Evolutionary conservation across 2,113 vertebrate species (phyloP).

Genomic region (Egretta garzetta): DNA sequence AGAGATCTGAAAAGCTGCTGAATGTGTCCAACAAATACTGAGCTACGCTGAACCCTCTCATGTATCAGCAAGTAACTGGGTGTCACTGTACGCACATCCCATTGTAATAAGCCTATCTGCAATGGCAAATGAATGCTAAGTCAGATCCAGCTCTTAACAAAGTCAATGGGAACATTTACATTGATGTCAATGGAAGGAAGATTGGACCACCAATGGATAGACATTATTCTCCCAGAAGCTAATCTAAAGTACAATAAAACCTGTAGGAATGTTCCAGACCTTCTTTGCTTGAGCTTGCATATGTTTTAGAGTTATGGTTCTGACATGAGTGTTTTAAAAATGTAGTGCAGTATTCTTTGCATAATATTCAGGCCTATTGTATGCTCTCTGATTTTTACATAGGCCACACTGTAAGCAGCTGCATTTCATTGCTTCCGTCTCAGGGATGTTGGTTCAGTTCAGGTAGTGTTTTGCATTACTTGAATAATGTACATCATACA

Average conservation of each 20-base stretch:
- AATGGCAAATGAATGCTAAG: not conserved
- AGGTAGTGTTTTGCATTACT: not conserved
- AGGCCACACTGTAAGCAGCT: not conserved
- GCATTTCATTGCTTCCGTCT: conserved; percentile 29
- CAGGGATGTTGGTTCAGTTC: not conserved
- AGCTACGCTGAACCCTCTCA: not conserved
- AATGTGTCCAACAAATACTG: not conserved
- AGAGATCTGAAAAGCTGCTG: not conserved
- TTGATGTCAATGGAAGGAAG: not conserved
- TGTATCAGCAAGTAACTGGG: not conserved
- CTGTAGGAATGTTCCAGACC: not conserved
- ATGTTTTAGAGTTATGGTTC: not conserved
- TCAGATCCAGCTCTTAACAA: not conserved
- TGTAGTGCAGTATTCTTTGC: not conserved
- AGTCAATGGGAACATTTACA: not conserved
- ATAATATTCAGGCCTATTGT: conserved; percentile 20
- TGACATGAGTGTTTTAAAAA: not conserved
- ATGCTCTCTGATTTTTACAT: not conserved
- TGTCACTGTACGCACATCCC: not conserved
- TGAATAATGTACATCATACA: conserved; percentile 35
- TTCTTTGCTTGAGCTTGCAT: not conserved
- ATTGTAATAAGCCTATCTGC: not conserved
- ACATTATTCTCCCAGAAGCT: not conserved
- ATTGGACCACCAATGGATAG: not conserved
- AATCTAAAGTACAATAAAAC: not conserved